phyloP scores from a whole-genome alignment of 2,797 vertebrate genomes.

The Delichon dasypus region DNA sequence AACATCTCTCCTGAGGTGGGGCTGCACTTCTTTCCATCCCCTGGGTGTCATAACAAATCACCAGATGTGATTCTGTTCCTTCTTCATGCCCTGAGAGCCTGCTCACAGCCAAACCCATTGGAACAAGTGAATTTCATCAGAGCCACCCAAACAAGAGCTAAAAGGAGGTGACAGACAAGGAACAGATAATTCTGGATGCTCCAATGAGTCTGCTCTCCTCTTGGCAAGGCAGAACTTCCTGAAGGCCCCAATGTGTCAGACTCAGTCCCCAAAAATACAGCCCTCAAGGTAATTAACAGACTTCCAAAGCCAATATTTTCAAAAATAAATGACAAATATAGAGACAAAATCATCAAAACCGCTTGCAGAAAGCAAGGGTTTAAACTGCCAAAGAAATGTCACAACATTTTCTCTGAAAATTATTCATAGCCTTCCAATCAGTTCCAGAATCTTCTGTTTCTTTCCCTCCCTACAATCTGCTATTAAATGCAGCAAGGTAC shows the following conservation, averaged over 20 bases:
- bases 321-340: neutral
- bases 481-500: neutral
- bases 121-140: neutral
- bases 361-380: neutral
- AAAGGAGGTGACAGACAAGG: no score
- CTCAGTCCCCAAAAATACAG: neutral
- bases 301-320: neutral
- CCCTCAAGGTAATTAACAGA: neutral
- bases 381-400: neutral
- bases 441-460: neutral
- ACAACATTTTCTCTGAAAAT: neutral
- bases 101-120: neutral
- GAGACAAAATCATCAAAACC: neutral
- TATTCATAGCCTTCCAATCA: neutral
- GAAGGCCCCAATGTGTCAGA: fast-evolving
- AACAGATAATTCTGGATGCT: neutral
- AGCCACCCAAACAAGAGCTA: neutral
- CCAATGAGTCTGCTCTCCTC: fast-evolving
- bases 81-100: fast-evolving
- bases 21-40: neutral
- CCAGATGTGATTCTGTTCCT: fast-evolving
- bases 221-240: fast-evolving
- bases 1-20: fast-evolving
- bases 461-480: neutral
- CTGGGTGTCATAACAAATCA: neutral